These are phyloP conservation scores for Lordiphosa clarofinis DNA, from an alignment of 1,140 invertebrate genomes.

Conservation along the genomic window DNA sequence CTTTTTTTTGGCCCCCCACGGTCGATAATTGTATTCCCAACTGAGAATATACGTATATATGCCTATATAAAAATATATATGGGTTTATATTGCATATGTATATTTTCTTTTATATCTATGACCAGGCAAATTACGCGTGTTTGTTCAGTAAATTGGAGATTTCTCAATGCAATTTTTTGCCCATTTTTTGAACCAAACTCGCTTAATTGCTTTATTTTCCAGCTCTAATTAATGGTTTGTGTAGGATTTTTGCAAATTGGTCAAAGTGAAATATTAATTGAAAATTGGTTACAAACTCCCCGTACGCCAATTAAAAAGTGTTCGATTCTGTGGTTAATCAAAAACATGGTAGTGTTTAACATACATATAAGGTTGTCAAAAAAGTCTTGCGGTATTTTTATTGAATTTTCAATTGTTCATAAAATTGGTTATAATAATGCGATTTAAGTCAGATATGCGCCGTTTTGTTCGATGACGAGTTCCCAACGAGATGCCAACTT, in stretches of 20 bases:
- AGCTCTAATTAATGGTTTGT: constrained; percentile 37
- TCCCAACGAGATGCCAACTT: no score
- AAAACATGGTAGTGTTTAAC: no score
- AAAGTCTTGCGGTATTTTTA: no score
- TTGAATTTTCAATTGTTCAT: no score
- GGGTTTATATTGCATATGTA: neutral
- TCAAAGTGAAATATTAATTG: constrained; percentile 31
- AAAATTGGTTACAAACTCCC: constrained; percentile 14
- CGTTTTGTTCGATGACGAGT: no score
- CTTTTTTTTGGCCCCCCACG: neutral
- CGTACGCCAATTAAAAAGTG: constrained; percentile 3
- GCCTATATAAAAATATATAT: neutral
- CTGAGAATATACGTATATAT: no score
- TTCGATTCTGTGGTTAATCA: no score
- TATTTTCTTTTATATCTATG: constrained; percentile 20
- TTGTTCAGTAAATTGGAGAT: constrained; percentile 33
- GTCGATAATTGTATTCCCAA: constrained; percentile 17
- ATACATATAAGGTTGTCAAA: no score
- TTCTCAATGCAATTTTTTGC: constrained; percentile 31
- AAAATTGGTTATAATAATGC: no score
- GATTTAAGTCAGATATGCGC: no score
- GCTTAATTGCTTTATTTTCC: constrained; percentile 54
- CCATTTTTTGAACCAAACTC: constrained; percentile 31
- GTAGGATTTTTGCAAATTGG: constrained; percentile 18
- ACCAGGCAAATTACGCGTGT: constrained; percentile 28